Percentiles rank a stretch among this genome's conserved stretches.
Evolutionary conservation across 2,113 vertebrate genomes (phyloP).

Genomic region (Gulo gulo): DNA sequence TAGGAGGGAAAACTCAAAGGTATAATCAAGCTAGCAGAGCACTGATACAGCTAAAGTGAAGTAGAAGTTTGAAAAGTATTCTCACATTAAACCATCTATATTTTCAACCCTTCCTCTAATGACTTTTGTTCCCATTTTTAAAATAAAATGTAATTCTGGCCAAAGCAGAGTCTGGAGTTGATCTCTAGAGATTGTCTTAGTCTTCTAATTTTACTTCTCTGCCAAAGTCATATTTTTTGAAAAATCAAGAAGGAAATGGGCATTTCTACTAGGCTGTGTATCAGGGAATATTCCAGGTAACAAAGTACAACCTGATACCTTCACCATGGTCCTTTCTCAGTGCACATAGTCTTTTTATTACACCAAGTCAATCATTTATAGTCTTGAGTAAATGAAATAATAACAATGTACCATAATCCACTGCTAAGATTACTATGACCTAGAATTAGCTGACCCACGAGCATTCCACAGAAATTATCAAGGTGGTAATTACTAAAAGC

Average conservation of each 20-base stretch:
- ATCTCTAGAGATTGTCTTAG: not conserved
- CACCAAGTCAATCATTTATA: not conserved
- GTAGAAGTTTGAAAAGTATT: not conserved
- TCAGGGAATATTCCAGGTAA: not conserved
- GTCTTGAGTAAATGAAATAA: constrained; percentile 42
- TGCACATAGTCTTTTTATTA: not conserved
- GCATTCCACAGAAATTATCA: constrained; percentile 35
- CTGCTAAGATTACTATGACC: constrained; percentile 35
- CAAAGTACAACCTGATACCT: not conserved
- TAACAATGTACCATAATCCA: not conserved
- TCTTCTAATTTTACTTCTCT: not conserved
- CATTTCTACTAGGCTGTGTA: not conserved
- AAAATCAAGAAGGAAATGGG: not conserved
- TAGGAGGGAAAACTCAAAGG: not conserved
- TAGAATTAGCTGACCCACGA: constrained; percentile 27
- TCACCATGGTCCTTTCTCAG: not conserved
- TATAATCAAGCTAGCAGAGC: not conserved
- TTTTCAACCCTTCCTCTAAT: not conserved
- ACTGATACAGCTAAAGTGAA: not conserved
- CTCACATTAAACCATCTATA: not conserved
- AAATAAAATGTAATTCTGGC: not conserved
- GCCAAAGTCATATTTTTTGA: not conserved
- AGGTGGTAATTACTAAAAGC: not conserved
- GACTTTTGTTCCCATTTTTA: not conserved
- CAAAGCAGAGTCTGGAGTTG: not conserved